Percentiles rank a stretch among this genome's conserved stretches.
These are phyloP conservation scores for Eulemur coronatus DNA, from an alignment of 2,797 vertebrate genomes.

Conservation along the genomic window DNA sequence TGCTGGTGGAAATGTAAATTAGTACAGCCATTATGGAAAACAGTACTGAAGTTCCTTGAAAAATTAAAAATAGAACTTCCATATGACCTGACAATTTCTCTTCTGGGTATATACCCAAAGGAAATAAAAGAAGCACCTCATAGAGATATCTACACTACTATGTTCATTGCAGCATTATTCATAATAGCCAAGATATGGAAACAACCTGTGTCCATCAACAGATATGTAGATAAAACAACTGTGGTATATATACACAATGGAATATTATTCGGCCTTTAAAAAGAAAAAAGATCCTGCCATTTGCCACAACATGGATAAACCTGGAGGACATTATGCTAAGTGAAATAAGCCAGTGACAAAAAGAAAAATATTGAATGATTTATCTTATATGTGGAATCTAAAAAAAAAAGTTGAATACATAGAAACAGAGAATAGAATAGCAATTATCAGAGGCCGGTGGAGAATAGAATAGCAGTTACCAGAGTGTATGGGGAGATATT, in stretches of 20 bases:
- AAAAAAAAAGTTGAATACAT: background rate
- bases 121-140: no score
- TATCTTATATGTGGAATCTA: background rate
- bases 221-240: background rate
- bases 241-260: no score
- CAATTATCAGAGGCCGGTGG: background rate
- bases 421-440: background rate
- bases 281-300: background rate
- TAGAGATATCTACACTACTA: no score
- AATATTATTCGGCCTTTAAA: background rate
- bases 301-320: background rate
- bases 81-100: background rate
- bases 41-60: background rate
- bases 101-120: background rate
- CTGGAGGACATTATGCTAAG: background rate
- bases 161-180: background rate
- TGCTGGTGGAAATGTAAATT: background rate
- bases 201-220: background rate
- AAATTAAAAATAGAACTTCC: background rate
- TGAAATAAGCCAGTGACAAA: background rate
- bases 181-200: background rate
- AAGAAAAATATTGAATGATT: background rate
- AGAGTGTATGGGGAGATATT: background rate
- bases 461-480: background rate
- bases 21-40: background rate